phyloP scores from a whole-genome alignment of 92 coral and sea anemone species.

The Phenganax subtilis region DNA sequence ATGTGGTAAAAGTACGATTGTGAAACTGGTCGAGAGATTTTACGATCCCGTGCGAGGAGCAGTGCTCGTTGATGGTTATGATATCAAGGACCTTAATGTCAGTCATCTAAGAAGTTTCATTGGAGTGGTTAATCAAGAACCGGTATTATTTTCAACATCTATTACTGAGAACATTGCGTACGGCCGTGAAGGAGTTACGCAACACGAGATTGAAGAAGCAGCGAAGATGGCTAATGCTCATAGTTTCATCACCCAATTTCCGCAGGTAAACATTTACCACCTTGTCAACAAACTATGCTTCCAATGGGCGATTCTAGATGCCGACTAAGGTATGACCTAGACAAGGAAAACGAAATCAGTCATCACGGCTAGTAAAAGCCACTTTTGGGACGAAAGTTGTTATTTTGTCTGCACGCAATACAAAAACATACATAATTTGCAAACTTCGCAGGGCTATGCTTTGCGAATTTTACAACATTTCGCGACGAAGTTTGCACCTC shows the following conservation, averaged over 20 bases:
- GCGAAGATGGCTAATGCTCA: constrained; percentile 55
- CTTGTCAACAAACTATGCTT: background rate
- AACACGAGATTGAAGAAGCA: constrained; percentile 40
- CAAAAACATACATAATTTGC: no score
- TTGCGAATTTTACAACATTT: no score
- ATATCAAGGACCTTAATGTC: constrained; percentile 38
- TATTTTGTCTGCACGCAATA: no score
- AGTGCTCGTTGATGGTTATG: constrained; percentile 44
- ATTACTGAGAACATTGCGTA: constrained; percentile 51
- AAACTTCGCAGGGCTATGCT: no score
- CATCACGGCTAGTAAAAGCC: no score
- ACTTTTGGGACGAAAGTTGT: no score
- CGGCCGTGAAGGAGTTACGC: constrained; percentile 42
- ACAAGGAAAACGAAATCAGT: no score
- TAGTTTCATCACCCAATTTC: constrained; percentile 39
- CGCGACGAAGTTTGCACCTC: no score
- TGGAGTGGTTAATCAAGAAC: constrained; percentile 55
- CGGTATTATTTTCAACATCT: constrained; percentile 50
- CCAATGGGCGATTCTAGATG: background rate
- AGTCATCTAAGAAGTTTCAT: constrained; percentile 43
- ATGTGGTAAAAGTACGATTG: constrained; percentile 29
- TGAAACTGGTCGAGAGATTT: constrained; percentile 29
- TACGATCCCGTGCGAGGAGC: constrained; percentile 28
- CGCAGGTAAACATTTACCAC: constrained; percentile 29
- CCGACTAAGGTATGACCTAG: no score